Conservation (phyloP, 2,888 invertebrate species). For the Bugulina stolonifera region DNA sequence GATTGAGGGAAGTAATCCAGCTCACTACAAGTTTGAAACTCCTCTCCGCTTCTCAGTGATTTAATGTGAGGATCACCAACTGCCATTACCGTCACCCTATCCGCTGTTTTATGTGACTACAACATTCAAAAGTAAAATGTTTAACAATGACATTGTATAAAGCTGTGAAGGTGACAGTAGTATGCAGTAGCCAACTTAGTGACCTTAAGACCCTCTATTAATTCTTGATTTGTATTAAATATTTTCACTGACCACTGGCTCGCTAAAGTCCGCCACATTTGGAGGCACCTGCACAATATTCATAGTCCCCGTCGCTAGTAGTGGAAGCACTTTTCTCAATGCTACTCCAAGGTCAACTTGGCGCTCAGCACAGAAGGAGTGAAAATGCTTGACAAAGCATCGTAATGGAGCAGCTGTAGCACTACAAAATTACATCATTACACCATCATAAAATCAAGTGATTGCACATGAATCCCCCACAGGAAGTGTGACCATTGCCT, state of each 20-base stretch:
- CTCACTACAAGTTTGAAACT: background rate
- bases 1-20: background rate
- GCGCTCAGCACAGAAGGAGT: background rate
- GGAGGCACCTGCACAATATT: background rate
- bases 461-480: no score
- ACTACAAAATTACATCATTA: constrained; percentile 6
- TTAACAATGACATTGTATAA: no score
- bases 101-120: background rate
- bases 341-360: constrained; percentile 8
- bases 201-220: no score
- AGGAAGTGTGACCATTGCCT: no score
- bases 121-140: no score
- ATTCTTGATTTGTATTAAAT: no score
- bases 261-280: background rate
- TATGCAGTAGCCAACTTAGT: no score
- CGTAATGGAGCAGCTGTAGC: background rate
- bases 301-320: background rate
- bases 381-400: background rate
- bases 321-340: background rate
- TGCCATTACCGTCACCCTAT: background rate
- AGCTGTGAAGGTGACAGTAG: no score
- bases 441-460: no score
- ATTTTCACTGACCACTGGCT: no score
- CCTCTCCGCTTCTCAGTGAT: background rate
- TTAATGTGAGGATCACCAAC: constrained; percentile 13